Evolutionary conservation across 2,113 vertebrate species (phyloP).

Genomic region (Thomomys bottae): DNA sequence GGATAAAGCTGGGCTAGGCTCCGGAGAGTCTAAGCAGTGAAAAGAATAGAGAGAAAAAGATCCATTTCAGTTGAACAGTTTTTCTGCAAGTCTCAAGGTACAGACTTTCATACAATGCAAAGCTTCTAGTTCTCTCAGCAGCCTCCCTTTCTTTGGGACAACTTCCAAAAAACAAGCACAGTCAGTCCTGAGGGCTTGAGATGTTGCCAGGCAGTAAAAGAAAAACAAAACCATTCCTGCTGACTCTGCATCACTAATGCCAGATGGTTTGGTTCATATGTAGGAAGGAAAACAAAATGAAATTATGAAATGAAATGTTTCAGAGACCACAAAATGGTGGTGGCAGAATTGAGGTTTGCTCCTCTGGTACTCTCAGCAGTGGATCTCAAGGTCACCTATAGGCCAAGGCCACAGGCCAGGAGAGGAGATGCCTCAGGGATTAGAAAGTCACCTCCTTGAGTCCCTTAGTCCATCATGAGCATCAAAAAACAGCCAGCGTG

Average conservation of each 20-base stretch:
- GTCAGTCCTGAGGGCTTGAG: constrained; percentile 21
- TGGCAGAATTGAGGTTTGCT: constrained; percentile 31
- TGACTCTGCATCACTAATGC: constrained; percentile 66
- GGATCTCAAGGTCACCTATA: neutral
- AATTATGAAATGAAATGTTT: constrained; percentile 53
- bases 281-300: constrained; percentile 68
- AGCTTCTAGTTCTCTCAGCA: neutral
- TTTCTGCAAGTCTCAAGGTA: neutral
- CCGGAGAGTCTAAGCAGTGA: neutral
- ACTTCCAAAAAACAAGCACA: constrained; percentile 24
- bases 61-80: neutral
- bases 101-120: neutral
- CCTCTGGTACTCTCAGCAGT: neutral
- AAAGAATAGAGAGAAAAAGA: neutral
- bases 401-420: neutral
- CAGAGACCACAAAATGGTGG: constrained; percentile 43
- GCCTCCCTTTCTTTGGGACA: constrained; percentile 36
- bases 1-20: neutral
- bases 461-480: neutral
- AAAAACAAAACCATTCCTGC: constrained; percentile 65
- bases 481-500: neutral
- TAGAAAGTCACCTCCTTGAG: neutral
- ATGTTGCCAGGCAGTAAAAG: neutral
- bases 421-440: neutral
- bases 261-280: constrained; percentile 67